Evolutionary conservation across 2,113 vertebrate genomes (phyloP), one percentile per base, ranked within the genome.

Genomic region (Centropus unirufus): DNA sequence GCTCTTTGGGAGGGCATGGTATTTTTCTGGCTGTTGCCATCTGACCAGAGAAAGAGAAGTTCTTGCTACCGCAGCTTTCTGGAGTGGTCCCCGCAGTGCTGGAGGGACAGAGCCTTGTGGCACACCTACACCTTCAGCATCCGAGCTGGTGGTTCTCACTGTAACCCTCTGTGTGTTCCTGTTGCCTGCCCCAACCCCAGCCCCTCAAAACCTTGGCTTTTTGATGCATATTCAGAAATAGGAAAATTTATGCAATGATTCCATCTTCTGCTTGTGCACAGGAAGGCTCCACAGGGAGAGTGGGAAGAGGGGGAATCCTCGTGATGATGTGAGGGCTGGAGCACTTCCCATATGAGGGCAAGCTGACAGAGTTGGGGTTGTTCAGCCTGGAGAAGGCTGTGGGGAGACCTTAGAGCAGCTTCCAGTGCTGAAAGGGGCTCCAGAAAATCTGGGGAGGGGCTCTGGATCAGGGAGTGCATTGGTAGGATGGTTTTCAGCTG

Each of bases 211-310:
- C 19, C 13, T 51, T 46, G 17, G 5, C 44, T 72, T 22, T 30
- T 30, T 21, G 39, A 20, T 14, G 2, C 16, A 0, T 12, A 18
- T 58, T 70, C 49, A 46, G 76, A 24, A 62, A 49, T 11, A 57
- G 40, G 36, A 46, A 49, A 62, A 27, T 0, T 3, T 3, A 7
- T 32, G 39, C 9, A 0, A 59, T 86, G 44, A 12, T 34, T 69
- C 22, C 42, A 34, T 5, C 8, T 22, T 40, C 19, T 20, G 76
- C 12, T 85, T 90, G 54, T 42, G 8, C 27, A 44, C 23, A 9
- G 66, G n/a, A 34, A 11, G 22, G 12, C 10, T 59, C 69, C 27
- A 55, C 11, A 32, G 63, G 30, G 26, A 52, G 32, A 22, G 27
- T 36, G 12, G 23, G 30, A 30, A 30, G 74, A 39, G 11, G n/a